phyloP scores from a whole-genome alignment of 2,113 vertebrate genomes.

The Echinops telfairi region DNA sequence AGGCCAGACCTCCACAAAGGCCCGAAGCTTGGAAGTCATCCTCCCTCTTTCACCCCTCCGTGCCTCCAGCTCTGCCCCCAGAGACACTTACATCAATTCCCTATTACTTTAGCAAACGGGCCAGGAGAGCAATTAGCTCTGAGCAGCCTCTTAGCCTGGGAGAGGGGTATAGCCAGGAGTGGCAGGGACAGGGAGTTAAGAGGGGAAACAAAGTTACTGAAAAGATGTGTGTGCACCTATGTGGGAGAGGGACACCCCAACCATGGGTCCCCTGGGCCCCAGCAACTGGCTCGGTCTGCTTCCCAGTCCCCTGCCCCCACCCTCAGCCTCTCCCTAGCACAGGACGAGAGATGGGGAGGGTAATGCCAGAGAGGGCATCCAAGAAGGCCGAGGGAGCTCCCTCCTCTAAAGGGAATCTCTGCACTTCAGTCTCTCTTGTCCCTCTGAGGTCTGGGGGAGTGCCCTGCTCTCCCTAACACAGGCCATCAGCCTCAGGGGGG shows the following conservation, averaged over 20 bases:
- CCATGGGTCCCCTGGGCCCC: not conserved
- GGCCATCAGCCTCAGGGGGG: not conserved
- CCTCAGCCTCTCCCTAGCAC: not conserved
- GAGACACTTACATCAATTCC: conserved; percentile 77
- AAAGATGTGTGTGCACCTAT: not conserved
- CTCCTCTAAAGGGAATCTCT: not conserved
- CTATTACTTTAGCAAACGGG: conserved; percentile 82
- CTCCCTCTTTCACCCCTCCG: not conserved
- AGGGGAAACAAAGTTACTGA: not conserved
- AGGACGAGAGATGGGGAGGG: not conserved
- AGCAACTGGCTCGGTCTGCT: not conserved
- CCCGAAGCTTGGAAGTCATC: not conserved
- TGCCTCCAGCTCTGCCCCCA: conserved; percentile 36
- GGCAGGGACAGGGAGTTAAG: not conserved
- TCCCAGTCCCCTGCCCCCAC: not conserved
- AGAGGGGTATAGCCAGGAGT: conserved; percentile 13
- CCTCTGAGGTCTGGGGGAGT: not conserved
- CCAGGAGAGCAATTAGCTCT: conserved; percentile 75
- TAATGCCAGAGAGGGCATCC: not conserved
- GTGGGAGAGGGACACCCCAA: not conserved
- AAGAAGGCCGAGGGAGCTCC: not conserved
- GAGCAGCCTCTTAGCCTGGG: conserved; percentile 71
- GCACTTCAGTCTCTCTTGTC: not conserved
- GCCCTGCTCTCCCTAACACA: too few species aligned
- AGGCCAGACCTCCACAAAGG: not conserved